Evolutionary conservation across 2,888 invertebrate genomes (phyloP), one percentile per base, ranked within the genome.

Genomic region (Catocala sponsa): DNA sequence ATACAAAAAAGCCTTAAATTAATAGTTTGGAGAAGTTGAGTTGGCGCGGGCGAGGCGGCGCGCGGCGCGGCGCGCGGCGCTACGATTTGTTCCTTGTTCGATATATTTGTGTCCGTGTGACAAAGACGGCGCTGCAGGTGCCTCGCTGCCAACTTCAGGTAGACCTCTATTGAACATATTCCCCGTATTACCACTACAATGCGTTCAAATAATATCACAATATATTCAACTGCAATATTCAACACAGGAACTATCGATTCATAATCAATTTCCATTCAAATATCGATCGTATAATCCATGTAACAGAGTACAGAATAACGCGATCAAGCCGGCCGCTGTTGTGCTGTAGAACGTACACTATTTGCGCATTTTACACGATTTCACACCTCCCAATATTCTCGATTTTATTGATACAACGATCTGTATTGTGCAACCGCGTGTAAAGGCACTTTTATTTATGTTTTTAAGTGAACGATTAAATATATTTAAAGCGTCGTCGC

Each of bases 101-200:
- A 77, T 78, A 63, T 48, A 59, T 68, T 62, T 55, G 57, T 52
- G 50, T 63, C 42, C 52, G 48, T 55, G 51, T 25, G 48, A 74
- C 76, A 72, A 48, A 70, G 25, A 25, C 25, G 25, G 25, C 59
- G 54, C 88, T 89, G 91, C 92, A 91, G 93, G 92, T 92, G 91
- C 70, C 87, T 72, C 75, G 65, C 74, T 78, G 91, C 69, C 86
- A 74, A 73, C 65, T 76, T 80, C 92, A 93, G 93, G 94, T 92
- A 92, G 89, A 83, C 78, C 78, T 78, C 85, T 81, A 86, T 91
- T 89, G 84, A 87, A 74, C 68, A 59, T 73, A 71, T 88, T 89
- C 89, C 79, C 67, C 79, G 88, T 89, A 89, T 87, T 86, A 83
- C 80, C 83, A 72, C 78, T 73, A 85, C 83, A 86, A 84, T 87